Base-by-base conservation (phyloP, 1,140 invertebrate genomes). In the Pseudomyrmex pallidus region DNA sequence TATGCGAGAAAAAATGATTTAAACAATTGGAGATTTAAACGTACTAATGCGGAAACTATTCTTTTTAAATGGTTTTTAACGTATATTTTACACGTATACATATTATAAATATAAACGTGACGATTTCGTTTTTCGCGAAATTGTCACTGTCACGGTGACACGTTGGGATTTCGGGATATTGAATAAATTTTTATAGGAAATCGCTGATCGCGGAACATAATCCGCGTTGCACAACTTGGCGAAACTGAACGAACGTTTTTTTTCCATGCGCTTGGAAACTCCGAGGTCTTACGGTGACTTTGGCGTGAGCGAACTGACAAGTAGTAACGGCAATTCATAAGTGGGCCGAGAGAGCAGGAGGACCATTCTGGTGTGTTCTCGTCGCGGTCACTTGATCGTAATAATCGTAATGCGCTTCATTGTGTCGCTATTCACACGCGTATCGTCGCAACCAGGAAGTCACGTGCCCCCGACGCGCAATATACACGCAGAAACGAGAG, bases 371-470 rank as follows among this genome's bases (percentile, higher is more conserved):
- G 59, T 66, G 25, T 22, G 35, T 46, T 57, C 63, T 46, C 63
- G 74, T 78, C 74, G 63, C 76, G 66, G 74, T 17, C 70, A 87
- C 22, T 85, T 86, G 83, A 87, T 87, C 72, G 50, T 59, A 70
- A 87, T 73, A 76, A 87, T 87, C 78, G 80, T 83, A 83, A 67
- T 84, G 13, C 57, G 67, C 62, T 54, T 22, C 61, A 54, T 20
- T 15, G 62, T n/a, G 48, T 72, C 74, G 63, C 64, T 74, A 72
- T 66, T 70, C 62, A 74, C 83, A 77, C 70, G 82, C 74, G 46
- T 56, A 74, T 87, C 59, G 63, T 61, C 46, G 62, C 48, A 67
- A 84, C 46, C 35, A 83, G 86, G 87, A 86, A 88, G 77, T 90
- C 84, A 88, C 83, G 86, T 78, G 82, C 44, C 73, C 35, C 35